These are phyloP conservation scores for Drosophila virilis DNA, from an alignment of 1,140 invertebrate species.

Conservation along the genomic window DNA sequence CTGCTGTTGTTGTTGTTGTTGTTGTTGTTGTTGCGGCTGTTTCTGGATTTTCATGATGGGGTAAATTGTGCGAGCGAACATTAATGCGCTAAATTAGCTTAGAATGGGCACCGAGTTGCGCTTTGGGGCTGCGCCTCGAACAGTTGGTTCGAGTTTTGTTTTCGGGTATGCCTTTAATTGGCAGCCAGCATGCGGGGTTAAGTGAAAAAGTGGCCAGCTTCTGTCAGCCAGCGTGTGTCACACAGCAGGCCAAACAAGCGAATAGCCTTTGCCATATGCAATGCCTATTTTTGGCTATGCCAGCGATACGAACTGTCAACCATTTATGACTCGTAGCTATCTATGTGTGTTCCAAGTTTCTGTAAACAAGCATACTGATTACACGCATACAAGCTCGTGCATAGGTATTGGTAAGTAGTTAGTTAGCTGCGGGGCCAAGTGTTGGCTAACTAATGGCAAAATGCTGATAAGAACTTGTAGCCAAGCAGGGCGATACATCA, in stretches of 20 bases:
- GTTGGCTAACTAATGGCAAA: background rate
- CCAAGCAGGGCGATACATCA: constrained; percentile 5
- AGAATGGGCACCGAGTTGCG: constrained; percentile 55
- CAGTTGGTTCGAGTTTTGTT: constrained; percentile 33
- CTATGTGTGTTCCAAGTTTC: constrained; percentile 40
- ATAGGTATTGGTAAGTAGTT: constrained; percentile 21
- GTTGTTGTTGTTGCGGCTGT: constrained; percentile 22
- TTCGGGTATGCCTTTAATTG: constrained; percentile 54
- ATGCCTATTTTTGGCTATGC: constrained; percentile 63
- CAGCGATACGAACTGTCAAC: constrained; percentile 23
- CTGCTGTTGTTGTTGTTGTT: background rate
- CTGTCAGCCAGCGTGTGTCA: constrained; percentile 2
- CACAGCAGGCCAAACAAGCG: background rate
- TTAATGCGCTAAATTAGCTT: constrained; percentile 77
- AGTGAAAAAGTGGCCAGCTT: constrained; percentile 17
- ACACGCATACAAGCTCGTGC: constrained; percentile 2
- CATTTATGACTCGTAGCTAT: constrained; percentile 59
- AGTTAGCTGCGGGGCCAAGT: background rate
- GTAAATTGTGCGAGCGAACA: constrained; percentile 76
- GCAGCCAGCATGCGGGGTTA: constrained; percentile 37
- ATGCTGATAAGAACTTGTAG: constrained; percentile 26
- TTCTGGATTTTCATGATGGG: constrained; percentile 52
- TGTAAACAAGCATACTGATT: constrained; percentile 66
- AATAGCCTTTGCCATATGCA: constrained; percentile 45
- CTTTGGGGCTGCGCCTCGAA: constrained; percentile 33